phyloP scores from a whole-genome alignment of 1,140 invertebrate genomes.

The Oppia nitens region DNA sequence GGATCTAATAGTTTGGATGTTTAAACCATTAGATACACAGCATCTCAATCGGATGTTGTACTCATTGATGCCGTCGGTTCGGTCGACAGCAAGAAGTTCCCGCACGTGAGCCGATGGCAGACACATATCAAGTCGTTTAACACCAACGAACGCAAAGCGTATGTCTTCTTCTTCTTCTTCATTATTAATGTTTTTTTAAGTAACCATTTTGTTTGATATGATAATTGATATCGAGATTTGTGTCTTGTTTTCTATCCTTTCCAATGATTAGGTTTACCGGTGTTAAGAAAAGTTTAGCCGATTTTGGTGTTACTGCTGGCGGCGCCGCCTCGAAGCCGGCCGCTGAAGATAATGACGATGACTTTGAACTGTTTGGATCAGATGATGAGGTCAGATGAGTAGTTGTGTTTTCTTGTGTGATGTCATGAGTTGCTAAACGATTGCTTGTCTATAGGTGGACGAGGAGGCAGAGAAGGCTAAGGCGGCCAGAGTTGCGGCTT shows the following conservation, averaged over 20 bases:
- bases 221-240: not conserved
- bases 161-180: not conserved
- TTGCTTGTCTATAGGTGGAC: constrained; percentile 28
- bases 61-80: not conserved
- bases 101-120: constrained; percentile 9
- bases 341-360: constrained; percentile 51
- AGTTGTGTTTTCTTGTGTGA: not conserved
- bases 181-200: too few species aligned
- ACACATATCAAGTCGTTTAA: constrained; percentile 8
- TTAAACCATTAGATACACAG: not conserved
- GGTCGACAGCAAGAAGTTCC: not conserved
- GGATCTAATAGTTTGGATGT: not conserved
- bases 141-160: not conserved
- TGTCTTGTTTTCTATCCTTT: not conserved
- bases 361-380: constrained; percentile 79
- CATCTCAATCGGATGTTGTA: constrained; percentile 15
- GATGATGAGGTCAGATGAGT: constrained; percentile 45
- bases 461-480: constrained; percentile 55
- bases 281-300: constrained; percentile 13
- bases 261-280: constrained; percentile 4
- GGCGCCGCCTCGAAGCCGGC: constrained; percentile 13
- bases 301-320: constrained; percentile 11
- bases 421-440: not conserved
- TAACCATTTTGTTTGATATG: too few species aligned
- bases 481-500: constrained; percentile 65